Base-by-base conservation (phyloP, 1,140 invertebrate genomes). In the Portunus trituberculatus region DNA sequence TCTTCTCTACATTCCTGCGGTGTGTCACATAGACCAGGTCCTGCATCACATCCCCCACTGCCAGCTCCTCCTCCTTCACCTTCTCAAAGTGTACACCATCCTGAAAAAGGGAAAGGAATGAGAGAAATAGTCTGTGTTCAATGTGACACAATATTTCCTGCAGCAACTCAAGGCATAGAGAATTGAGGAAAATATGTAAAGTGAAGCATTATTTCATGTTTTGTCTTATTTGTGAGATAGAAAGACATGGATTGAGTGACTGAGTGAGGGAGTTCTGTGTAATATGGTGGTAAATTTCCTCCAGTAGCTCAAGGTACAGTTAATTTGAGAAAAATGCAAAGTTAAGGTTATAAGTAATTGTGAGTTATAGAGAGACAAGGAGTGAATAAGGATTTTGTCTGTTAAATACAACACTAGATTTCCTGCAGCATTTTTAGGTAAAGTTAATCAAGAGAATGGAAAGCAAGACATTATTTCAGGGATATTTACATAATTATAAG, bases 11-110 rank as follows among this genome's bases (percentile, higher is more conserved):
- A 16, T 98, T 98, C 83, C 98, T 97, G 96, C 99, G 99, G 97
- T 98, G 98, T 32, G 98, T 97, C 8, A 99, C 97, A 96, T 99
- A 99, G 96, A 98, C 98, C 16, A 99, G 97, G 97, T 99, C 99
- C 97, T 99, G 99, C 0, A 98, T 98, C 59, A 96, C 95, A 45
- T 96, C 83, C 76, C 96, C 98, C 0, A 97, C 97, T 0, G 98
- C 99, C 95, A 98, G 98, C 96, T 98, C 98, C 92, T 98, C 97
- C 96, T 97, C 97, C 97, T 98, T 98, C 86, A 98, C 97, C 46
- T 98, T 97, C 96, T 99, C 98, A 96, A 97, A 97, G 96, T 99
- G 98, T 6, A 97, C 96, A 46, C 97, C 97, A 97, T 98, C 97
- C 97, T 97, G 95, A 82, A 14, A 25, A 6, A 45, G 45, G 39